Base-by-base conservation (phyloP, 2,797 vertebrate species). In the Argyrosomus regius region DNA sequence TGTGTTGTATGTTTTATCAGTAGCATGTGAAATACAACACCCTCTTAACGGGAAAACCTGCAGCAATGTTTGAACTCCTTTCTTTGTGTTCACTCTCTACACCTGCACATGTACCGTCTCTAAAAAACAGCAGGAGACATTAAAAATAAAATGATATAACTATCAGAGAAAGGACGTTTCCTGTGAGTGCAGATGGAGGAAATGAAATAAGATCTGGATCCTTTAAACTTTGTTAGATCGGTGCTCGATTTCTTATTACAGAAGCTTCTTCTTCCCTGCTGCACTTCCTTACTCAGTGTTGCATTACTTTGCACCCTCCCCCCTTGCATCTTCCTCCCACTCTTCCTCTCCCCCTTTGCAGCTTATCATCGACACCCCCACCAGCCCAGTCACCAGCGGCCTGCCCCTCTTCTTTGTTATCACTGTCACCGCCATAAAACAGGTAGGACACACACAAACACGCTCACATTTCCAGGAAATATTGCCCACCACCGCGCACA, bases 391-490 rank as follows among this genome's bases (percentile, higher is more conserved):
- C 91, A 99, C 98, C 50, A 99, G 97, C 56, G 98, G 97, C 65
- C 96, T 99, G 85, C 98, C 98, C 5, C 97, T 99, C 74, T 97
- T 99, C 92, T 99, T 99, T 91, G 98, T 99, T 89, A 99, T 99
- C 92, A 98, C 97, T 0, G 98, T 99, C 93, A 99, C 98, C 16
- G 97, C 98, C 88, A 97, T 99, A 92, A 99, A 99, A 93, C 98
- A 99, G 97, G 98, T 99, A 88, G 77, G 82, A 87, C 69, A 46
- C 74, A 78, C 81, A 87, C 85, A 89, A 64, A 85, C 68, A 20
- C 3, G 8, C 71, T 75, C 57, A 18, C 41, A 65, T 88, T 81
- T 80, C 67, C 14, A 5, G 62, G 61, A 84, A 87, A 87, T 83
- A 77, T 82, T 62, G 35, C 49, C 61, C 14, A 6, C 16, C 26